These are phyloP conservation scores for Panthera uncia DNA, from an alignment of 2,113 vertebrate genomes.

Conservation along the genomic window DNA sequence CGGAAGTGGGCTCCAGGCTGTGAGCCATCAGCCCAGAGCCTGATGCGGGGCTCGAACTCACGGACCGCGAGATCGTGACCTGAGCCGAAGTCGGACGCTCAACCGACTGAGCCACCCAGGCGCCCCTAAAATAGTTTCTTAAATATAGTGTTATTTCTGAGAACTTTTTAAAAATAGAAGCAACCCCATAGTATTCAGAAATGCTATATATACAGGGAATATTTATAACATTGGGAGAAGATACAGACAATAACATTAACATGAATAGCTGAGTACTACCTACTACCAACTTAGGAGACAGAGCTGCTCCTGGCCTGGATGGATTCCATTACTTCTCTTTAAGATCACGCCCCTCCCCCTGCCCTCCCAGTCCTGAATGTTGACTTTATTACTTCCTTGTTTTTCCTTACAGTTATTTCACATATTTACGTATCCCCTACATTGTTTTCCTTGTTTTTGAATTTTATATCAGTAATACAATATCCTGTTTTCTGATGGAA, in stretches of 20 bases:
- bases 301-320: not conserved
- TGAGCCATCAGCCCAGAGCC: too few species aligned
- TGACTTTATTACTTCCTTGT: not conserved
- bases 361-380: not conserved
- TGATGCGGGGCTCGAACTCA: too few species aligned
- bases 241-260: not conserved
- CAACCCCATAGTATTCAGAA: not conserved
- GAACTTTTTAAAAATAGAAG: not conserved
- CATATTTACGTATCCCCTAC: not conserved
- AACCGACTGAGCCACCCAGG: too few species aligned
- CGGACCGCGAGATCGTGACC: too few species aligned
- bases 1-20: too few species aligned
- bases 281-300: not conserved
- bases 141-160: conserved; percentile 32
- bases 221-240: not conserved
- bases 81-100: too few species aligned
- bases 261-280: not conserved
- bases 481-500: not conserved
- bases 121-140: conserved; percentile 23
- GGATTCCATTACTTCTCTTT: not conserved
- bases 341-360: not conserved
- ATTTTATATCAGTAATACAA: not conserved
- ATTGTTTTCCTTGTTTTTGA: not conserved
- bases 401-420: conserved; percentile 22
- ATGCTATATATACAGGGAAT: not conserved